Evolutionary conservation across 2,888 invertebrate species (phyloP).

Genomic region (Helicoverpa assulta): DNA sequence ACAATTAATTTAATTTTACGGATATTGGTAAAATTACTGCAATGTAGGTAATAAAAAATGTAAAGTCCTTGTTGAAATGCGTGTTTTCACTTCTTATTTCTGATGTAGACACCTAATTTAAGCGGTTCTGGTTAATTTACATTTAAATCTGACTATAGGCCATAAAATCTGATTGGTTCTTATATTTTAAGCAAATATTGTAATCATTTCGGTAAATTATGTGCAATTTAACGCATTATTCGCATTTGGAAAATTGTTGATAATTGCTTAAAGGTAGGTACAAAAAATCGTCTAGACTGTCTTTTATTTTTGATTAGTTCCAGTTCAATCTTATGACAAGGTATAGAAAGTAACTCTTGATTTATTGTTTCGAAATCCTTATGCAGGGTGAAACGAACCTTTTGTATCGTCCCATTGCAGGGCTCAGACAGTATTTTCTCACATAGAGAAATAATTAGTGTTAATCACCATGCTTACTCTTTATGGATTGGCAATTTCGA

Average conservation of each 20-base stretch:
- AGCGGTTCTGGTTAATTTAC: slow-evolving; percentile 16
- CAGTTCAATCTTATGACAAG: not conserved
- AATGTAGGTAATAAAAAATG: not conserved
- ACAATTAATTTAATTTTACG: not conserved
- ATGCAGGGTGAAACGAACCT: too few relatives aligned
- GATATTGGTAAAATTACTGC: not conserved
- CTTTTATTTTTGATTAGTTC: not conserved
- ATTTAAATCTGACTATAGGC: slow-evolving; percentile 23
- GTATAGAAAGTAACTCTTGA: not conserved
- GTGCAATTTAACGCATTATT: not conserved
- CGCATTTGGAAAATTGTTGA: not conserved
- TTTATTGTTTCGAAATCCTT: not conserved
- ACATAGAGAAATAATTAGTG: too few relatives aligned
- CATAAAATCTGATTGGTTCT: slow-evolving; percentile 14
- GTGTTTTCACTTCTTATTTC: slow-evolving; percentile 2
- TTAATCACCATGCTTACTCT: too few relatives aligned
- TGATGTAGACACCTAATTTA: slow-evolving; percentile 7
- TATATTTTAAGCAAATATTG: slow-evolving; percentile 4
- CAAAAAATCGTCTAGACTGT: not conserved
- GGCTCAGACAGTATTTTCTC: too few relatives aligned
- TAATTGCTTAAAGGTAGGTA: not conserved
- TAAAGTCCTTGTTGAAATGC: not conserved
- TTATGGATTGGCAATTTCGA: too few relatives aligned
- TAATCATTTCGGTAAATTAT: slow-evolving; percentile 3
- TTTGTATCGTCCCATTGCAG: too few relatives aligned